These are phyloP conservation scores for Pyrochroa serraticornis DNA, from an alignment of 2,888 invertebrate species.

Conservation along the genomic window DNA sequence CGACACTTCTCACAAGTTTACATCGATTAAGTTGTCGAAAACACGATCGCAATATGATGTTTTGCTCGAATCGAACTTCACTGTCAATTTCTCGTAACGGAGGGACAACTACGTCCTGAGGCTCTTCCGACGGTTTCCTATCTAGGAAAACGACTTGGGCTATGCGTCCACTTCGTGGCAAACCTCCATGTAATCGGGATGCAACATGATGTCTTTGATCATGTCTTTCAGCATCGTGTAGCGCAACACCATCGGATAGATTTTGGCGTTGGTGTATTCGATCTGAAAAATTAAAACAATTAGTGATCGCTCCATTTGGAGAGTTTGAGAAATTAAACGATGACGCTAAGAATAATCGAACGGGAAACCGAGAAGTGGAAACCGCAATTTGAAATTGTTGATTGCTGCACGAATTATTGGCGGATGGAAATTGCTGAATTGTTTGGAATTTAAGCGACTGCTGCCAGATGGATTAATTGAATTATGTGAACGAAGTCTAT, in stretches of 20 bases:
- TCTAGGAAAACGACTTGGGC: constrained; percentile 60
- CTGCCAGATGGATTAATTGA: too few species aligned
- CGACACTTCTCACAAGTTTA: too few species aligned
- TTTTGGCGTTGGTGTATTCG: constrained; percentile 89
- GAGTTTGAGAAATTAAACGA: too few species aligned
- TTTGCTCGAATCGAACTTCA: constrained; percentile 5
- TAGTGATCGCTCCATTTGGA: background rate
- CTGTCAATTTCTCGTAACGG: constrained; percentile 16
- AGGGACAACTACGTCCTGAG: constrained; percentile 28
- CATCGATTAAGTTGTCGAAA: too few species aligned
- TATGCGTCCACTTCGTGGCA: constrained; percentile 87
- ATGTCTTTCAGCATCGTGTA: constrained; percentile 97
- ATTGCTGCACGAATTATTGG: too few species aligned
- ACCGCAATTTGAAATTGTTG: too few species aligned
- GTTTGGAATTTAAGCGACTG: too few species aligned
- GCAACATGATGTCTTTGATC: constrained; percentile 94
- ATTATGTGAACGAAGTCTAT: too few species aligned
- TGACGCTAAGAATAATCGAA: too few species aligned
- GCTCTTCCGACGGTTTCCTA: constrained; percentile 37
- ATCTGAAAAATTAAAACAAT: constrained; percentile 64
- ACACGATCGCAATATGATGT: constrained; percentile 9
- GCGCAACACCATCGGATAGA: constrained; percentile 92
- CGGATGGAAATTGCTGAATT: too few species aligned
- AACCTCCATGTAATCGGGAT: constrained; percentile 97
- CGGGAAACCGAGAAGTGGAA: too few species aligned